Evolutionary conservation across 2,113 vertebrate species (phyloP).

Genomic region (Albula goreensis): DNA sequence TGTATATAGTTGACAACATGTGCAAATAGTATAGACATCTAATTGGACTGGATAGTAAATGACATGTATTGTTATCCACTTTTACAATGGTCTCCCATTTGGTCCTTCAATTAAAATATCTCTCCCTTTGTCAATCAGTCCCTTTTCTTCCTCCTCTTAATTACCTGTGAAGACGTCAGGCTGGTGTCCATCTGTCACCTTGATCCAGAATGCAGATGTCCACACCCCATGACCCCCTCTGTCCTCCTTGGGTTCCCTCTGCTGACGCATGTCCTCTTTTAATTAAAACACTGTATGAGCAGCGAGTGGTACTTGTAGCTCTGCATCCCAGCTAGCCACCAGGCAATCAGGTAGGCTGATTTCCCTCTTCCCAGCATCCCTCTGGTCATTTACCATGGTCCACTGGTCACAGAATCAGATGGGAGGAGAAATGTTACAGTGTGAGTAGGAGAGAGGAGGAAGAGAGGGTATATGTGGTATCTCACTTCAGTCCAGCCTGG

Average conservation of each 20-base stretch:
- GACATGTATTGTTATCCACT: neutral
- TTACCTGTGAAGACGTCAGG: constrained; percentile 49
- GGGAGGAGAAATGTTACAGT: neutral
- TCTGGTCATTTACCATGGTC: constrained; percentile 6
- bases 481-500: neutral
- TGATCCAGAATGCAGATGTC: constrained; percentile 66
- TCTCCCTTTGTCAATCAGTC: constrained; percentile 3
- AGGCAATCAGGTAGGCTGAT: neutral
- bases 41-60: neutral
- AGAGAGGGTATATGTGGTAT: neutral
- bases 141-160: constrained; percentile 46
- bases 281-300: constrained; percentile 61
- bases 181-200: constrained; percentile 67
- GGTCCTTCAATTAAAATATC: neutral
- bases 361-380: neutral
- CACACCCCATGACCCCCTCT: constrained; percentile 56
- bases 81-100: neutral
- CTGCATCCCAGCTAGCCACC: constrained; percentile 25
- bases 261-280: constrained; percentile 54
- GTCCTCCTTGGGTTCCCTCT: constrained; percentile 52
- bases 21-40: neutral
- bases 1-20: neutral
- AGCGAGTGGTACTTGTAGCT: constrained; percentile 30
- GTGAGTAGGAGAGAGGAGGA: neutral
- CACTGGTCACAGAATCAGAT: neutral